Conservation (phyloP, 1,140 invertebrate species). For the Drosophila erecta region DNA sequence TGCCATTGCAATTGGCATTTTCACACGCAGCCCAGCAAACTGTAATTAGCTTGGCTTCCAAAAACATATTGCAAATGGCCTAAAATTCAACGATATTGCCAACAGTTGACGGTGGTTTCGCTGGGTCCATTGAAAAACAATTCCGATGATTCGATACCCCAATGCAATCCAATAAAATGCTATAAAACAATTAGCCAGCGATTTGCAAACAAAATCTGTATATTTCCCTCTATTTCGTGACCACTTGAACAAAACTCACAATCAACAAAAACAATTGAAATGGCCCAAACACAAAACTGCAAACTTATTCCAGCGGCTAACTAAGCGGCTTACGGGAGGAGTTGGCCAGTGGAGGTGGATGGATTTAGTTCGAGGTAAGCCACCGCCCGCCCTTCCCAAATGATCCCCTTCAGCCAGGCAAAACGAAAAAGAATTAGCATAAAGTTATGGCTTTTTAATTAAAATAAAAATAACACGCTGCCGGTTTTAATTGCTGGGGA, state of each 20-base stretch:
- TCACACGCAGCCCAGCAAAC: constrained; percentile 28
- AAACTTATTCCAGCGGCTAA: constrained; percentile 18
- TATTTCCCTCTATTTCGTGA: constrained; percentile 4
- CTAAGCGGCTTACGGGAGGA: constrained; percentile 39
- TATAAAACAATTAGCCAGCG: constrained; percentile 60
- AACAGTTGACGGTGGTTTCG: constrained; percentile 7
- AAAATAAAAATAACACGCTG: constrained; percentile 62
- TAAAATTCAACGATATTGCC: constrained; percentile 14
- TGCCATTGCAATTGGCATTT: constrained; percentile 47
- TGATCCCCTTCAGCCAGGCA: constrained; percentile 8
- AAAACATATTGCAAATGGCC: constrained; percentile 24
- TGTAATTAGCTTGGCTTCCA: constrained; percentile 49
- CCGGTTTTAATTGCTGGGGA: constrained; percentile 59
- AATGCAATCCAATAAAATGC: constrained; percentile 62
- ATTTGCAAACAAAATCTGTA: constrained; percentile 30
- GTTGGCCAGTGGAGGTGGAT: background rate
- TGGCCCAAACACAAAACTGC: constrained; percentile 17
- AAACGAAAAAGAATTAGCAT: constrained; percentile 50
- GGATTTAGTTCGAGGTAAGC: constrained; percentile 5
- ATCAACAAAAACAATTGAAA: constrained; percentile 20
- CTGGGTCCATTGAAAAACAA: constrained; percentile 26
- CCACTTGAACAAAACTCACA: constrained; percentile 1
- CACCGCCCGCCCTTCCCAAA: no score
- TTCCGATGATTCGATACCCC: constrained; percentile 21
- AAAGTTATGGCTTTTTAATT: constrained; percentile 67